Percentiles rank a stretch among this genome's conserved stretches.
phyloP scores from a whole-genome alignment of 2,888 invertebrate species.

The Papilio protenor region DNA sequence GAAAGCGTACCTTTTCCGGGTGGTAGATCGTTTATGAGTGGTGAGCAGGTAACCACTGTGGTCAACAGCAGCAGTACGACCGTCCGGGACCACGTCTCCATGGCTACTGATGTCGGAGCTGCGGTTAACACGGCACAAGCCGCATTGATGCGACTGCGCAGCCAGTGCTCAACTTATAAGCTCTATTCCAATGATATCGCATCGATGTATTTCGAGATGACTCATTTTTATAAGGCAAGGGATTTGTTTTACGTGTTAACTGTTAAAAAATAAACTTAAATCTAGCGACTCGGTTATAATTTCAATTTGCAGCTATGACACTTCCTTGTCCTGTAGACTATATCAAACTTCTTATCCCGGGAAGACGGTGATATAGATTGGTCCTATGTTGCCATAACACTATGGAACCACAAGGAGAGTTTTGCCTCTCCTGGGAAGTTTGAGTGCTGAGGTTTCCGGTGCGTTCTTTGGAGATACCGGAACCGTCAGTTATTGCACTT shows the following conservation, averaged over 20 bases:
- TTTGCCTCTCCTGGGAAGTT: too few relatives aligned
- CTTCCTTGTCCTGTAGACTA: too few relatives aligned
- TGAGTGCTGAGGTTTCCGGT: too few relatives aligned
- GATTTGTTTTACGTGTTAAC: not conserved
- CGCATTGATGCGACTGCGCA: constrained; percentile 67
- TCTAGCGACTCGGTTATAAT: too few relatives aligned
- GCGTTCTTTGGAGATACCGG: too few relatives aligned
- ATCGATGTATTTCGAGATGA: constrained; percentile 48
- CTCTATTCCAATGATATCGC: constrained; percentile 47
- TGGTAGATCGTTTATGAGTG: constrained; percentile 70
- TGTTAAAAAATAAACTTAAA: not conserved
- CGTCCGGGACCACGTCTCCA: constrained; percentile 68
- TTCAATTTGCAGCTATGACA: too few relatives aligned
- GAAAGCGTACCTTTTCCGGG: constrained; percentile 70
- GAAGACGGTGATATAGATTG: too few relatives aligned
- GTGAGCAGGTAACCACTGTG: constrained; percentile 61
- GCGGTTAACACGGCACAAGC: constrained; percentile 54
- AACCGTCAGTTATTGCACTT: too few relatives aligned
- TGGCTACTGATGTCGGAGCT: constrained; percentile 65
- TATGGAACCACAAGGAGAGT: too few relatives aligned
- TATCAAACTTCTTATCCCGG: too few relatives aligned
- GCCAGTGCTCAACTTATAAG: constrained; percentile 66
- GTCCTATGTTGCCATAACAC: too few relatives aligned
- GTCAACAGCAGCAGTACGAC: constrained; percentile 65
- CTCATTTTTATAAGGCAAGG: constrained; percentile 52